Conservation (phyloP, 2,113 vertebrate genomes). For the Nothoprocta perdicaria region DNA sequence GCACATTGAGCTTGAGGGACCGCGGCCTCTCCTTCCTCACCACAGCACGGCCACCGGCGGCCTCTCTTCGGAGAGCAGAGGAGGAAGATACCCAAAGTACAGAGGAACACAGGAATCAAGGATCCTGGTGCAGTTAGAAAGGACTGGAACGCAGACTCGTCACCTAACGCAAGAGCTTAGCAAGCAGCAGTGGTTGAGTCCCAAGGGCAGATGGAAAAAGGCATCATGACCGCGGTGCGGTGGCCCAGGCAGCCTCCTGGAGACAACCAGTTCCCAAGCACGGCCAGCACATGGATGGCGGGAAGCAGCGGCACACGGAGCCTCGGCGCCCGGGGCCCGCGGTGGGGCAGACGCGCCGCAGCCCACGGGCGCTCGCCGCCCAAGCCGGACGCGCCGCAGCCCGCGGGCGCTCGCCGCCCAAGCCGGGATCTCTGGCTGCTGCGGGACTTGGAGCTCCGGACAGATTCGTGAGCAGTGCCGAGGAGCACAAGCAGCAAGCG, state of each 20-base stretch:
- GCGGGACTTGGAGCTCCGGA: rapidly evolving
- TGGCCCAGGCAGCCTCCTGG: not conserved
- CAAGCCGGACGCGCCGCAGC: not conserved
- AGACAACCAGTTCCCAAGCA: not conserved
- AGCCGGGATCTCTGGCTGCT: not conserved
- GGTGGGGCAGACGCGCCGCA: too few relatives aligned
- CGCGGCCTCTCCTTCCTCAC: rapidly evolving
- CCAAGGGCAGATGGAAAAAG: not conserved
- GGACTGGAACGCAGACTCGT: not conserved
- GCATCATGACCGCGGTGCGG: not conserved
- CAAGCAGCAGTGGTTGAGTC: not conserved
- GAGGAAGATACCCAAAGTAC: rapidly evolving
- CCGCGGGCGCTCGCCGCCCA: too few relatives aligned
- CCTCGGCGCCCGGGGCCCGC: not conserved
- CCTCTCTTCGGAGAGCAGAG: not conserved
- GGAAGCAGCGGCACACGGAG: rapidly evolving
- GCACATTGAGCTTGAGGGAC: not conserved
- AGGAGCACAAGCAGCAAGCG: not conserved
- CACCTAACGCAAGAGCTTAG: rapidly evolving
- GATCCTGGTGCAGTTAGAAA: not conserved
- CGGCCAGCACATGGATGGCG: rapidly evolving
- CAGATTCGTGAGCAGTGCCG: rapidly evolving
- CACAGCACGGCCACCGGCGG: not conserved
- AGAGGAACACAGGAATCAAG: not conserved
- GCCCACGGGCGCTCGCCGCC: too few relatives aligned